Conservation (phyloP, 2,113 vertebrate species). For the Chrysochloris asiatica region DNA sequence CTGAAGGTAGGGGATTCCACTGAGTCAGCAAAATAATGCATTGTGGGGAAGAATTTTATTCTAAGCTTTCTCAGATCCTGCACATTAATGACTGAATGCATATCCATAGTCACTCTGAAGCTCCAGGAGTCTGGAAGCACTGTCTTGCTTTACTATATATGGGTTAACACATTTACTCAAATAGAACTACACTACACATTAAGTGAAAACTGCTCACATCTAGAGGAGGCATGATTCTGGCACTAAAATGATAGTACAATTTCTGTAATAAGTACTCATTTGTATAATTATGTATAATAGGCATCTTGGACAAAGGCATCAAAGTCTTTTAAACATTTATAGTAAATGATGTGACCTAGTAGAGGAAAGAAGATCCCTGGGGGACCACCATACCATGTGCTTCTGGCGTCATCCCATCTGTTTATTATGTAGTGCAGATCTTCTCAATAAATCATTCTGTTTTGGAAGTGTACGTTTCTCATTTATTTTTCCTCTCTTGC, state of each 20-base stretch:
- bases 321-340: slow-evolving; percentile 55
- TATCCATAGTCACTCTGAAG: neutral
- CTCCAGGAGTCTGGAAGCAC: neutral
- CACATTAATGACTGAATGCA: neutral
- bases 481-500: slow-evolving; percentile 41
- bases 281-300: slow-evolving; percentile 37
- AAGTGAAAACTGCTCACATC: slow-evolving; percentile 38
- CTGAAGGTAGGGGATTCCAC: neutral
- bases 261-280: slow-evolving; percentile 46
- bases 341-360: slow-evolving; percentile 11
- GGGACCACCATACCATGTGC: neutral
- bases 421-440: slow-evolving; percentile 37
- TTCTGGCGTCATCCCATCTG: slow-evolving; percentile 33
- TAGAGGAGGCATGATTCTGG: neutral
- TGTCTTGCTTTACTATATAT: slow-evolving; percentile 25
- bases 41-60: neutral
- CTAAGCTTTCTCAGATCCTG: neutral
- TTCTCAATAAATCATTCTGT: slow-evolving; percentile 55
- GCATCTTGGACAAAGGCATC: slow-evolving; percentile 47
- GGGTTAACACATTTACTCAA: neutral
- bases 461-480: slow-evolving; percentile 35
- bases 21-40: neutral
- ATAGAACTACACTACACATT: neutral
- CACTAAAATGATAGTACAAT: slow-evolving; percentile 1
- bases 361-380: slow-evolving; percentile 27